Conservation (phyloP, 1,140 invertebrate species). For the Drosophila subobscura region DNA sequence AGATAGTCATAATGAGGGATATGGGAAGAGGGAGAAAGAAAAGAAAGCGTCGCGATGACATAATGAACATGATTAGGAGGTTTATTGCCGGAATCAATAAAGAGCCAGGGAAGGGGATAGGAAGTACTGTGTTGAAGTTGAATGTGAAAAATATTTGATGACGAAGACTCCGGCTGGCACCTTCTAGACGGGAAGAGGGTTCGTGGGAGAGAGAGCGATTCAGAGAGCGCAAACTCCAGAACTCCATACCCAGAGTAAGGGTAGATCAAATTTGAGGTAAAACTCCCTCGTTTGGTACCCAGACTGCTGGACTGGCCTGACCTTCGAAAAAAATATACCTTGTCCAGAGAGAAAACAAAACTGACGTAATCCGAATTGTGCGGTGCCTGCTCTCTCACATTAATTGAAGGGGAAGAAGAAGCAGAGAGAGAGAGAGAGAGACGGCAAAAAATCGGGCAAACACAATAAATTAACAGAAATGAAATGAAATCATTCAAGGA, state of each 20-base stretch:
- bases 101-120: constrained; percentile 1
- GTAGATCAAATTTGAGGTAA: not conserved
- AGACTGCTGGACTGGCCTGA: too few species aligned
- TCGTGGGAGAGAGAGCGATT: constrained; percentile 3
- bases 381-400: constrained; percentile 2
- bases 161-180: constrained; percentile 19
- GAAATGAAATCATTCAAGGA: constrained; percentile 78
- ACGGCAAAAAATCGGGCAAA: constrained; percentile 34
- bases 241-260: constrained; percentile 20
- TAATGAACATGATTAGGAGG: constrained; percentile 60
- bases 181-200: not conserved
- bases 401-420: constrained; percentile 14
- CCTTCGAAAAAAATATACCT: too few species aligned
- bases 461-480: constrained; percentile 51
- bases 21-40: constrained; percentile 16
- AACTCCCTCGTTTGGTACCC: too few species aligned
- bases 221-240: constrained; percentile 74
- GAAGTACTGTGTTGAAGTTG: constrained; percentile 41
- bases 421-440: constrained; percentile 22
- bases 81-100: constrained; percentile 64
- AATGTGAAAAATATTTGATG: constrained; percentile 36
- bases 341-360: constrained; percentile 34
- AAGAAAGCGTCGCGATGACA: constrained; percentile 71
- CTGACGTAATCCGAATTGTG: constrained; percentile 68
- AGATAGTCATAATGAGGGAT: not conserved